Conservation (phyloP, 2,113 vertebrate species). For the Hoplias malabaricus region DNA sequence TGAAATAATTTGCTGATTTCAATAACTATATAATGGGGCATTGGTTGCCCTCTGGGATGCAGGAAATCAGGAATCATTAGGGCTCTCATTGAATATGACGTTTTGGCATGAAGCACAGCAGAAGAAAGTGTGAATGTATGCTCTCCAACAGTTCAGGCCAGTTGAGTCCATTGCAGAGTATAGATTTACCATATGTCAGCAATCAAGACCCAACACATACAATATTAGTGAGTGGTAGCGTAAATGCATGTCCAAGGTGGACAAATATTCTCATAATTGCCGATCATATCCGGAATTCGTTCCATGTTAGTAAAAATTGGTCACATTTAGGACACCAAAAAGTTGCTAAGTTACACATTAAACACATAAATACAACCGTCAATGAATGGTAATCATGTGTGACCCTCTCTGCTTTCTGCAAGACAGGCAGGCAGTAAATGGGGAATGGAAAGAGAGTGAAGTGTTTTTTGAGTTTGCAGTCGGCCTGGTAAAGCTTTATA, state of each 20-base stretch:
- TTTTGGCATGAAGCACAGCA: constrained; percentile 56
- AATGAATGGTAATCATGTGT: constrained; percentile 68
- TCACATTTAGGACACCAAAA: constrained; percentile 41
- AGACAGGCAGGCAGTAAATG: constrained; percentile 31
- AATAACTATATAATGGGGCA: constrained; percentile 65
- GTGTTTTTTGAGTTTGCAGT: constrained; percentile 5
- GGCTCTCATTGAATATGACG: constrained; percentile 57
- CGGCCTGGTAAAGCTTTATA: constrained; percentile 16
- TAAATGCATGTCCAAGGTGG: constrained; percentile 60
- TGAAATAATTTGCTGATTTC: constrained; percentile 71
- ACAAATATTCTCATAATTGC: constrained; percentile 60
- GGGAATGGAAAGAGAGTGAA: constrained; percentile 47
- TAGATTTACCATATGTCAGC: constrained; percentile 68
- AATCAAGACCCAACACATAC: constrained; percentile 59
- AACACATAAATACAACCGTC: constrained; percentile 66
- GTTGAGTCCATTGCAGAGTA: constrained; percentile 52
- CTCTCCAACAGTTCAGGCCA: constrained; percentile 55
- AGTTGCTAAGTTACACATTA: constrained; percentile 66
- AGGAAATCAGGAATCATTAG: constrained; percentile 71
- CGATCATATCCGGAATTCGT: constrained; percentile 61
- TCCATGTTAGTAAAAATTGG: constrained; percentile 58
- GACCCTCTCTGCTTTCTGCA: constrained; percentile 42
- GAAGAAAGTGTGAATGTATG: constrained; percentile 55
- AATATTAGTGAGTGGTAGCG: constrained; percentile 56
- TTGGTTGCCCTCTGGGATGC: constrained; percentile 47